Evolutionary conservation across 2,113 vertebrate species (phyloP), one percentile per base, ranked within the genome.

Genomic region (Eulemur macaco): DNA sequence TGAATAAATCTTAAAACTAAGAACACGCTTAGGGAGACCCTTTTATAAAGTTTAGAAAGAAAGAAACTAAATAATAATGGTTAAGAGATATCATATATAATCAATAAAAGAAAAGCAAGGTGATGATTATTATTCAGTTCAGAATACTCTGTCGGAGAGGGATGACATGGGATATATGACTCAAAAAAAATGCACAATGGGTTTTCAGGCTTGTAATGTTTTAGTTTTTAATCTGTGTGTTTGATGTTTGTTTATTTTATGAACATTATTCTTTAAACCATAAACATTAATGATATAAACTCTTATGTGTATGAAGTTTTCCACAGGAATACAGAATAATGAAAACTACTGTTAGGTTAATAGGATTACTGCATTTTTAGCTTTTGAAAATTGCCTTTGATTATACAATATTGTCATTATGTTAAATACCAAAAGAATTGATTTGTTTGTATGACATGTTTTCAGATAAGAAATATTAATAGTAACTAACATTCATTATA

Each of bases 311-410:
- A 71, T 68, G 29, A 64, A 47, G 37, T 29, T 93, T 90, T 68
- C 50, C 50, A 69, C 4, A 76, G 47, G 27, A 78, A 71, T 64
- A 80, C 45, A 58, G 45, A 93, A 82, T 77, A 85, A 88, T 54
- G 27, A 84, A 87, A 68, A 45, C 25, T 85, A 63, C 52, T 83
- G 10, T 73, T 52, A 56, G 9, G 8, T 20, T 88, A 92, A 91
- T 89, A n/a, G 25, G 42, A 82, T 66, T 86, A 73, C 37, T 95
- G 14, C 31, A 86, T 63, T 94, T 94, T 94, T 89, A 94, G 80
- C 83, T 69, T 89, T 84, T 71, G 34, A 96, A 87, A 87, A 54
- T 90, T 92, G 27, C 20, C 50, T 96, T 95, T 87, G 80, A 54
- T 42, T 95, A 89, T 66, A 71, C 45, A 77, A 68, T 56, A 20